Evolutionary conservation across 1,140 invertebrate genomes (phyloP), one percentile per base, ranked within the genome.

Genomic region (Wasmannia auropunctata): DNA sequence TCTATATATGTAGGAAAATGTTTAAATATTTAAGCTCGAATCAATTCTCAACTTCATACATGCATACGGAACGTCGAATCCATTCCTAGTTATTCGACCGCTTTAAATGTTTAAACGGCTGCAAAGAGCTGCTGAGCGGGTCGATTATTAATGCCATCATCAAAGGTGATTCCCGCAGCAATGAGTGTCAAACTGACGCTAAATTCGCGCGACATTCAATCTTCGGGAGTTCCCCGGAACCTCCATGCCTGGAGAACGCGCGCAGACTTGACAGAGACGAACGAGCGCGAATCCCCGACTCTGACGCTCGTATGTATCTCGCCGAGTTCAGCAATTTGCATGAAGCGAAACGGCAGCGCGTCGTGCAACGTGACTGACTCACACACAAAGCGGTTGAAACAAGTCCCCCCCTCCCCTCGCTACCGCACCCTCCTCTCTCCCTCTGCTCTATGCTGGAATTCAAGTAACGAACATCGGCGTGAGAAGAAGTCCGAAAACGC

Each of bases 151-250:
- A 83, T 83, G 25, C 37, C 19, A 40, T 60, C 79, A 72, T 83
- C 67, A 83, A 74, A 74, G 54, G 51, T 74, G 67, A 83, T 74
- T 31, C 67, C n/a, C 46, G 22, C 43, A 40, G 74, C 81, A 85
- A 85, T 85, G 81, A 85, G 70, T 85, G 81, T 85, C 81, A 85
- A 85, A 85, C 81, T 85, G 72, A 85, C 81, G 72, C 10, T 62
- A 77, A 85, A 85, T 85, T 77, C 46, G 43, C 56, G 72, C 72
- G 81, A 85, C 81, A 77, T 77, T 85, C 81, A 77, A 77, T 85
- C 81, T 85, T 85, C 70, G 72, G 56, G 72, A 85, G 81, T 85
- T 85, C 81, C 40, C 43, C 31, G 76, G 63, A 87, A 81, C 79
- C 79, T 19, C 22, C 79, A 54, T 74, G 54, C 31, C 81, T 51